Base-by-base conservation (phyloP, 1,140 invertebrate species). In the Agraylea sexmaculata region DNA sequence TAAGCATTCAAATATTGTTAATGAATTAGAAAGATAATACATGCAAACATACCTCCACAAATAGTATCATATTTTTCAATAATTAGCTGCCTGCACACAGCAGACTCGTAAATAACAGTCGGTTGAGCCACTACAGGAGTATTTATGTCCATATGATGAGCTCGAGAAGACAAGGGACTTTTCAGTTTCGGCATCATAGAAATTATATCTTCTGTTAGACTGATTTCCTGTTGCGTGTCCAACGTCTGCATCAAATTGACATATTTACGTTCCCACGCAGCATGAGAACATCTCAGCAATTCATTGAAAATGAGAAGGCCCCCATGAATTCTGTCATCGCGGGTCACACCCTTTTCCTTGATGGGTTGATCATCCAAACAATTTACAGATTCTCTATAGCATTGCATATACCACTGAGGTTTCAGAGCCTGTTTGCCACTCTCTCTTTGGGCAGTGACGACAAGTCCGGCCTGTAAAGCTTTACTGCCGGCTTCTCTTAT, bases 261-360 rank as follows among this genome's bases (percentile, higher is more conserved):
- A 47, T 89, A 87, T 43, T 79, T 77, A 15, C 73, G 70, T 56
- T 92, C 94, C 78, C 90, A 93, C 31, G 78, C 73, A 2, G 84
- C 75, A 66, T 97, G 94, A 31, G 88, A 86, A 55, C 89, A 93
- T 45, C 93, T 67, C 2, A 99, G 66, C 0, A 99, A 64, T 61
- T 99, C 95, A 68, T 97, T 96, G 2, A 97, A 64, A 10, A 98
- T 87, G 10, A 99, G 69, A 1, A 99, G 65, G 1, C 88, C 88
- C 10, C 92, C 91, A 60, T 98, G 94, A 17, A 91, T 78, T 56
- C 82, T 73, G 58, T 98, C 94, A 53, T 98, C 94, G 48, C 75
- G 74, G 5, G 78, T 82, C 38, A 84, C 75, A 13, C 85, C 83
- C 53, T 80, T 81, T 52, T 87, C 84, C 57, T 74, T 73, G 1